phyloP scores from a whole-genome alignment of 2,888 invertebrate genomes.

The Conus canariensis region DNA sequence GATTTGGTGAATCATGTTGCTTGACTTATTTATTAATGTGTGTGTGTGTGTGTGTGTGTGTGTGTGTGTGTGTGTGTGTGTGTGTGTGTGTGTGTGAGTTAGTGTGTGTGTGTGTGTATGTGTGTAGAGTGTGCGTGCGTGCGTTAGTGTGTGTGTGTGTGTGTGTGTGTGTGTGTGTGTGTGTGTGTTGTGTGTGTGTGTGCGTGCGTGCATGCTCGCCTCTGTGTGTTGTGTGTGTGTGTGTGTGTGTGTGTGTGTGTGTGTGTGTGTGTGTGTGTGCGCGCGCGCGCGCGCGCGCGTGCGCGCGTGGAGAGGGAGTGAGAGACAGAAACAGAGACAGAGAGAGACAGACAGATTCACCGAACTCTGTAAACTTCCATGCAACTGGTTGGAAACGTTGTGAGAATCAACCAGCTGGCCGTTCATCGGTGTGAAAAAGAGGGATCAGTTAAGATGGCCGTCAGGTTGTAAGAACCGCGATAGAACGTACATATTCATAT shows the following conservation, averaged over 20 bases:
- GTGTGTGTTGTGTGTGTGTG: background rate
- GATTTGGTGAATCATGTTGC: background rate
- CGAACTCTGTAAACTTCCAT: too few species aligned
- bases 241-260: background rate
- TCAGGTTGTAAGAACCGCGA: too few species aligned
- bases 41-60: background rate
- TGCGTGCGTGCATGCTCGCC: background rate
- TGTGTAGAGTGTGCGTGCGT: too few species aligned
- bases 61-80: background rate
- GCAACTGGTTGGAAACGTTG: too few species aligned
- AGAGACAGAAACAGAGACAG: background rate
- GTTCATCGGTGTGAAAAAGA: too few species aligned
- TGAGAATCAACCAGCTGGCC: too few species aligned
- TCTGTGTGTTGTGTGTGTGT: too few species aligned
- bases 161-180: background rate
- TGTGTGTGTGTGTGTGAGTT: too few species aligned
- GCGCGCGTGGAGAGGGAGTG: background rate
- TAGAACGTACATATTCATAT: too few species aligned
- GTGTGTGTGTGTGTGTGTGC: constrained; percentile 10
- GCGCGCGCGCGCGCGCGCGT: background rate
- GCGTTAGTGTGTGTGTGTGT: background rate
- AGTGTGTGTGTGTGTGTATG: background rate
- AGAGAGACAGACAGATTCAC: background rate
- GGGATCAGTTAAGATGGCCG: too few species aligned
- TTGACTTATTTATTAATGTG: background rate